Percentiles rank a stretch among this genome's conserved stretches.
Conservation (phyloP, 2,113 vertebrate species). For the Nettapus auritus region DNA sequence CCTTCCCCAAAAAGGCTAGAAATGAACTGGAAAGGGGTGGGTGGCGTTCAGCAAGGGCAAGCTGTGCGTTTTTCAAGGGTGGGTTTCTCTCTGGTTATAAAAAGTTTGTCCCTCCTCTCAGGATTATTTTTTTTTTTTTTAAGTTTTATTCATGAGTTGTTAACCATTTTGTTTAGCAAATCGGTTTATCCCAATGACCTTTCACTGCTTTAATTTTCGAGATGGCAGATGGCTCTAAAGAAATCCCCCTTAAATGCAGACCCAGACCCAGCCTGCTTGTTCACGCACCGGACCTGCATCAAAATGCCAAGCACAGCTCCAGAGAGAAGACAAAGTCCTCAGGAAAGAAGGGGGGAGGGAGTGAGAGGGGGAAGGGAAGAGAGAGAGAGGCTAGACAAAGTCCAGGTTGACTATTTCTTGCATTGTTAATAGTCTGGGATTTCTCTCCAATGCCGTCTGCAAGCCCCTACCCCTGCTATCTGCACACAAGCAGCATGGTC, state of each 20-base stretch:
- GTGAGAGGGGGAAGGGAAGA: conserved; percentile 6
- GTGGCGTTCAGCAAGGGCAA: conserved; percentile 59
- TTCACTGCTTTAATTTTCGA: conserved; percentile 72
- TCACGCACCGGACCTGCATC: conserved; percentile 62
- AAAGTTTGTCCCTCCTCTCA: conserved; percentile 39
- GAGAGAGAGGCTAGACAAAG: background rate
- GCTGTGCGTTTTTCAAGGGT: background rate
- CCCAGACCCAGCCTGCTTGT: conserved; percentile 68
- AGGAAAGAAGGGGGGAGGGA: conserved; percentile 2
- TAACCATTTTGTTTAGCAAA: conserved; percentile 84
- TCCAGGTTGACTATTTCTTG: conserved; percentile 26
- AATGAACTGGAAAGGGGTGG: conserved; percentile 80
- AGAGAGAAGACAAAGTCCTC: conserved; percentile 43
- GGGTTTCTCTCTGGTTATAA: conserved; percentile 11
- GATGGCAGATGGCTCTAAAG: conserved; percentile 80
- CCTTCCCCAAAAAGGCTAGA: conserved; percentile 66
- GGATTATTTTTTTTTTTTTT: conserved; percentile 9
- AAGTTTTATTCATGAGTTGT: conserved; percentile 85
- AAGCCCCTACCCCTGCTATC: background rate
- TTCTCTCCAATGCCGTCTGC: background rate
- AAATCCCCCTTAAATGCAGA: conserved; percentile 69
- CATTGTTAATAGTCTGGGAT: background rate
- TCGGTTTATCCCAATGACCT: conserved; percentile 81
- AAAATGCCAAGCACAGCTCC: conserved; percentile 65
- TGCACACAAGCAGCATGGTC: background rate